These are phyloP conservation scores for Trididemnum nubilum DNA, from an alignment of 23 tunicate genomes.

Conservation along the genomic window DNA sequence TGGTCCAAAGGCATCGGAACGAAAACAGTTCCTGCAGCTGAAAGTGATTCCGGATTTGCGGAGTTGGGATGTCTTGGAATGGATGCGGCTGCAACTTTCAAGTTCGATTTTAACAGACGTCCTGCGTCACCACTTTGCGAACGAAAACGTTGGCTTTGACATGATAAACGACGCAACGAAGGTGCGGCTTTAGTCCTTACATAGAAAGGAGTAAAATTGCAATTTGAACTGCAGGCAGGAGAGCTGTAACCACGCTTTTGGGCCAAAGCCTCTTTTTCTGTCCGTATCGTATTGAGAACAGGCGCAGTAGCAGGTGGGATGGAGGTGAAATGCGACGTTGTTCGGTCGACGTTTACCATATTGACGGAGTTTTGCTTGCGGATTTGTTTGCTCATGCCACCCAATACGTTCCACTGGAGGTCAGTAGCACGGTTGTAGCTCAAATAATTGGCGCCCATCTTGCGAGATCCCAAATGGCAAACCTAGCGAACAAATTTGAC, in stretches of 20 bases:
- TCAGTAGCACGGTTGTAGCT: not conserved
- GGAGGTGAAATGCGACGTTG: slow-evolving; percentile 6
- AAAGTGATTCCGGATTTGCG: not conserved
- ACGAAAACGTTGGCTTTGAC: not conserved
- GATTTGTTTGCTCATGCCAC: not conserved
- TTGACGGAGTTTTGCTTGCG: not conserved
- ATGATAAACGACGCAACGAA: not conserved
- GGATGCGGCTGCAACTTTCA: too few species aligned
- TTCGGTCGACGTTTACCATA: not conserved
- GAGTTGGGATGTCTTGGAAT: too few species aligned
- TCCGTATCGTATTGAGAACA: not conserved
- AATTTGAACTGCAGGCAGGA: not conserved
- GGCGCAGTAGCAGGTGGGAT: not conserved
- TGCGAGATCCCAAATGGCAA: slow-evolving; percentile 6
- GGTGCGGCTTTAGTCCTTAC: slow-evolving; percentile 12
- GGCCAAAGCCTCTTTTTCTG: not conserved
- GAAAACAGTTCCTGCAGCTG: not conserved
- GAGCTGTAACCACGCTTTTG: not conserved
- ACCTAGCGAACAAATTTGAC: not conserved
- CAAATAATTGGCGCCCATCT: not conserved
- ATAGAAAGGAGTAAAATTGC: not conserved
- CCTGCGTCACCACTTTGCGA: too few species aligned
- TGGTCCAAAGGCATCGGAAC: slow-evolving; percentile 5
- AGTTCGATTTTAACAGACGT: too few species aligned
- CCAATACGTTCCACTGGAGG: slow-evolving; percentile 4